These are phyloP conservation scores for Amphiura filiformis DNA, from an alignment of 35 echinoderm and acorn worm species.

Conservation along the genomic window DNA sequence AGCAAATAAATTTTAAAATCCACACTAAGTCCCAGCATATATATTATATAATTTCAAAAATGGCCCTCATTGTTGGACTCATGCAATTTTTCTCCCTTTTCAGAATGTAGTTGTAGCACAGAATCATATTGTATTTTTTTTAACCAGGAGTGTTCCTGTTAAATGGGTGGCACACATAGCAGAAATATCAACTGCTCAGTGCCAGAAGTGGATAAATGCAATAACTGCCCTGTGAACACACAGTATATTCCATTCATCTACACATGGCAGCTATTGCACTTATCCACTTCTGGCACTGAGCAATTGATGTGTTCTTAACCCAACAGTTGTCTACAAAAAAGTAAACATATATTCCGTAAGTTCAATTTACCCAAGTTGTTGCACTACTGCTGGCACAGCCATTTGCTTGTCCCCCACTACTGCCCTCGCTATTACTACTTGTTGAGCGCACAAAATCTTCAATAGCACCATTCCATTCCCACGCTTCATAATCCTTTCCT, in stretches of 20 bases:
- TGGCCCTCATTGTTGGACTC: too few species aligned
- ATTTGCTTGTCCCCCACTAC: not conserved
- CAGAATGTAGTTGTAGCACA: too few species aligned
- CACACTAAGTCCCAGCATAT: too few species aligned
- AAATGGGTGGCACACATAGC: too few species aligned
- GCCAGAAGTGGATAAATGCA: too few species aligned
- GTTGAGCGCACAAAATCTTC: conserved; percentile 24
- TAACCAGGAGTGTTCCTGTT: too few species aligned
- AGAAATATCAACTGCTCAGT: not conserved
- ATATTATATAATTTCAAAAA: too few species aligned
- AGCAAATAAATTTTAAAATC: too few species aligned
- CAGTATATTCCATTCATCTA: not conserved
- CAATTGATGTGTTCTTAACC: not conserved
- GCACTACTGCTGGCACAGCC: not conserved
- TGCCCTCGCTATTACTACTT: conserved; percentile 12
- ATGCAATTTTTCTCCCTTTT: too few species aligned
- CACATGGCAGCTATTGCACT: not conserved
- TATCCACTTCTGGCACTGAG: too few species aligned
- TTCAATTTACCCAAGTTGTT: not conserved
- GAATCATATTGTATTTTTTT: too few species aligned
- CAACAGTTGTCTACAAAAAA: not conserved
- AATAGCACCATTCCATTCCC: conserved; percentile 47
- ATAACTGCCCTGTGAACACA: too few species aligned
- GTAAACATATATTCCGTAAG: not conserved
- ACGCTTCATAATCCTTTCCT: conserved; percentile 21